Evolutionary conservation across 1,140 invertebrate species (phyloP), one percentile per base, ranked within the genome.

Genomic region (Camponotus pennsylvanicus): DNA sequence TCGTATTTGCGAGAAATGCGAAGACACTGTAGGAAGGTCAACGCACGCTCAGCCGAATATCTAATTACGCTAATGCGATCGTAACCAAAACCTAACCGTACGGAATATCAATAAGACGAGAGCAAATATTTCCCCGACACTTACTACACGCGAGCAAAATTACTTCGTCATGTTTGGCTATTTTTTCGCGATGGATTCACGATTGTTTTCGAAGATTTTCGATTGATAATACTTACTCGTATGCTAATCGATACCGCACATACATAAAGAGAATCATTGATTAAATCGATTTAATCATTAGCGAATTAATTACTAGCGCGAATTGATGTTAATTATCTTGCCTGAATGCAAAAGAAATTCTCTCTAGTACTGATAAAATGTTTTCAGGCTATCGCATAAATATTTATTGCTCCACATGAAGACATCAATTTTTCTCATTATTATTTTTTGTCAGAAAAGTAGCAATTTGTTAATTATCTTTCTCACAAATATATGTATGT

Each of bases 11-110:
- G 13, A 13, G 8, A 45, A 21, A n/a, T 6, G 27, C 55, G 40
- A 63, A 63, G 13, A 45, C 11, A 1, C 18, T 27, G 3, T 15
- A 8, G 79, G 9, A 75, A 45, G 55, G 79, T 83, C 55, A 75
- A 73, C 55, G 40, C 27, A 73, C 67, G 67, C 37, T 15, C 66
- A 18, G 21, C 37, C 40, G 32, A 71, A 75, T 73, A 83, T 83
- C 79, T 75, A 83, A 83, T 83, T 83, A 83, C 69, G 79, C 69
- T 75, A 75, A 82, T 73, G 32, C 55, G 21, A 45, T 42, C 18
- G 37, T 82, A 69, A 34, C n/a, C 37, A 13, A 82, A 82, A 45
- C 6, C 32, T 4, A 1, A 21, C 13, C 11, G 52, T 34, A 34
- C 18, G 67, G 52, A 75, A 63, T 75, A 75, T 63, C 55, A 83